Percentiles rank a stretch among this genome's conserved stretches.
phyloP scores from a whole-genome alignment of 2,113 vertebrate species.

The Indicator maculatus region DNA sequence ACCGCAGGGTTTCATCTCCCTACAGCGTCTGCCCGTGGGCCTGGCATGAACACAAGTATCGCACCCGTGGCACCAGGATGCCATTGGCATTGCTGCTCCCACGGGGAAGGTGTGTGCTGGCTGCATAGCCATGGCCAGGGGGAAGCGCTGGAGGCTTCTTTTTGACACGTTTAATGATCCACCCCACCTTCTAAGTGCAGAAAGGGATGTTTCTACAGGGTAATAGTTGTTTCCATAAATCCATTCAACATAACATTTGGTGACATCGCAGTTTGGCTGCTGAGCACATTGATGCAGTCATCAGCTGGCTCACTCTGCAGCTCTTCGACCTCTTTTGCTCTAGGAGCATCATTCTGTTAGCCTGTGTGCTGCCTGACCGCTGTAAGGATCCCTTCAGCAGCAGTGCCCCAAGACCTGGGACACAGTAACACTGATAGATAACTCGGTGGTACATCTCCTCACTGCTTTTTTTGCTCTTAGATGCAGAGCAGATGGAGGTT shows the following conservation, averaged over 20 bases:
- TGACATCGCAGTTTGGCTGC: neutral
- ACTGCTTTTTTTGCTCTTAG: neutral
- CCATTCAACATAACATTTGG: accelerated
- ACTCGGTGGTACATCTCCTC: neutral
- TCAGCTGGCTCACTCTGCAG: neutral
- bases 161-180: neutral
- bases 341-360: neutral
- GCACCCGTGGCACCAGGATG: neutral
- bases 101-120: accelerated
- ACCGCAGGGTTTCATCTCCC: neutral
- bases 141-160: accelerated
- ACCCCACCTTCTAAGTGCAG: accelerated
- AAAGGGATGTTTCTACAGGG: neutral
- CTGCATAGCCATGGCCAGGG: accelerated
- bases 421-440: neutral
- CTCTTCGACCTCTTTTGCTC: neutral
- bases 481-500: neutral
- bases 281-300: accelerated
- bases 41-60: accelerated
- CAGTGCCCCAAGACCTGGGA: accelerated
- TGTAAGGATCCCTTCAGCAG: neutral
- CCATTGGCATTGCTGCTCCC: neutral
- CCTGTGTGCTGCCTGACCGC: neutral
- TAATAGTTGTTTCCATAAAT: neutral
- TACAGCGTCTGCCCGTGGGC: accelerated